Evolutionary conservation across 2,888 invertebrate species (phyloP), one percentile per base, ranked within the genome.

Genomic region (Leptopilina drosophilae): DNA sequence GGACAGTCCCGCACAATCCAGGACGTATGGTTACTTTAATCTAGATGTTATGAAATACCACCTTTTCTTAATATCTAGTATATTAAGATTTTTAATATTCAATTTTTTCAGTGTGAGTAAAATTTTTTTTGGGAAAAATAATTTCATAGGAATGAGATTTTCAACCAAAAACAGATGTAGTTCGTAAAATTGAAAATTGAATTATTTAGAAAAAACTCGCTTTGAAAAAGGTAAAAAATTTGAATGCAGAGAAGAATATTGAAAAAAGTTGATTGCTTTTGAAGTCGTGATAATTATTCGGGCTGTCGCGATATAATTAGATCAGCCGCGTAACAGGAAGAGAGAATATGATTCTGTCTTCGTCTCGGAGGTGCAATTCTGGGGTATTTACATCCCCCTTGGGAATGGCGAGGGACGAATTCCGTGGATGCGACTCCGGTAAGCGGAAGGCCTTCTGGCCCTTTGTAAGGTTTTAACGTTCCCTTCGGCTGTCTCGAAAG

Each of bases 381-480:
- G 86, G 87, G 83, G 87, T 91, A 91, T 91, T 91, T 91, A 91
- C 91, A 91, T 90, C 89, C 87, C 91, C 90, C 91, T 82, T 81
- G 91, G 88, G 91, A 89, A 79, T 46, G 80, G 76, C 82, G 81
- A 42, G 80, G 69, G 73, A 73, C 33, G 73, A 73, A 73, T 73
- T 73, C 56, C 73, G 83, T 79, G 82, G 83, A 81, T 80, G 83
- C 77, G 81, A 76, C 81, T 81, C 77, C 78, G 78, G 80, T 81
- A 76, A 80, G 73, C 73, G 73, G 56, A 73, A 73, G 73, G 73
- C 53, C 40, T 2, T 33, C 3, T 33, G 56, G 56, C 73, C 73
- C 73, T 56, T 73, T 59, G 56, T 73, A 73, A 33, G n/a, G 56
- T 85, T 87, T 89, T 89, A 87, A 87, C 86, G 85, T 83, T 88